Evolutionary conservation across 2,113 vertebrate genomes (phyloP), one percentile per base, ranked within the genome.

Genomic region (Rhineura floridana): DNA sequence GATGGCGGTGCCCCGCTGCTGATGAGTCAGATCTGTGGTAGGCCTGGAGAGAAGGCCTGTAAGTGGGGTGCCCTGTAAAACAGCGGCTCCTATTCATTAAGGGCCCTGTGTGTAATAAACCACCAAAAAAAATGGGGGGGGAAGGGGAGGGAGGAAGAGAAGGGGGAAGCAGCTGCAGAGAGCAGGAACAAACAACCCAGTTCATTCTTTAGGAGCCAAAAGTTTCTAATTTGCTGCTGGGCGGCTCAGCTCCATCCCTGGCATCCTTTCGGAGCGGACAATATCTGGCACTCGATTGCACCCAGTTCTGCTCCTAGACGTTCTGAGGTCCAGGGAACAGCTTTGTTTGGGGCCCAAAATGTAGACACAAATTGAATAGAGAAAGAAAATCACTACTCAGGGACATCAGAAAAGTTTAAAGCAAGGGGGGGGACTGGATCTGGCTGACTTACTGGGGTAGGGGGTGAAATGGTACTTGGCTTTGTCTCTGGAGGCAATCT

Each of bases 81-180:
- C 97, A 98, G 97, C 96, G 93, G 95, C 96, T 95, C 93, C 96
- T 97, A 98, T 98, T 98, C 97, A 98, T 97, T 95, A 95, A 94
- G 89, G 79, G 94, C 90, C 55, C 96, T 91, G 95, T 96, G 96
- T 97, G 97, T 96, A 97, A 98, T 97, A 98, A 97, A 97, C 96
- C 95, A 96, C 96, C 95, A 89, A 93, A 94, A 92, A 93, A 93
- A 94, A 39, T 78, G 81, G 85, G 84, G 75, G 83, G 81, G 85
- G 81, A 81, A 83, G 76, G 90, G 94, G 93, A 91, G 95, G 62
- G 80, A 79, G 87, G 87, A 78, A 77, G 84, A 84, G 80, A 84
- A 84, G 80, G 91, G 81, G 80, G 88, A 93, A 96, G 97, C 97
- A 98, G 98, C 97, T 98, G 98, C 97, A 97, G 91, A 81, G 92